phyloP scores from a whole-genome alignment of 2,888 invertebrate genomes.

The Clusia tigrina region DNA sequence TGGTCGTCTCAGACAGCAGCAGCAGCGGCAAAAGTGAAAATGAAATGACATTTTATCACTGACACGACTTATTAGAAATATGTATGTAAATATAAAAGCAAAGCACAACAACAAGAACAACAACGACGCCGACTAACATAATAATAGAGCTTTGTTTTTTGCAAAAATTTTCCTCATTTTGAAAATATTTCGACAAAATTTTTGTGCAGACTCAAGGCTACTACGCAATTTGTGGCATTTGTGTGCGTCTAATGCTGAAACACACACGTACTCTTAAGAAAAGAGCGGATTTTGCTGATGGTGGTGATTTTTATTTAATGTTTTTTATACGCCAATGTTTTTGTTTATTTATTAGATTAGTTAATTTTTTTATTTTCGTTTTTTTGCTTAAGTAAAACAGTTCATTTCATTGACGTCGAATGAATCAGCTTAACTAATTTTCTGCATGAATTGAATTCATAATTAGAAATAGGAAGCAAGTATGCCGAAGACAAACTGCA shows the following conservation, averaged over 20 bases:
- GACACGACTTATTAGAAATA: neutral
- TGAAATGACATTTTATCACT: neutral
- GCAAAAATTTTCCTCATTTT: no score
- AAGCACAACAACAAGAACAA: no score
- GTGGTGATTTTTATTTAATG: no score
- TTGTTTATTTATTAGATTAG: neutral
- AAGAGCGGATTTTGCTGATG: no score
- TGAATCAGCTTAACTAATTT: constrained; percentile 46
- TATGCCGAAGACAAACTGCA: neutral
- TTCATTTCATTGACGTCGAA: neutral
- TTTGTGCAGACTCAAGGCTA: no score
- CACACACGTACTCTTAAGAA: neutral
- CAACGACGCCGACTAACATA: no score
- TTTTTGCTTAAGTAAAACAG: neutral
- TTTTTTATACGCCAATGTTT: no score
- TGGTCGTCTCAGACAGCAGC: neutral
- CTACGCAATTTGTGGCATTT: neutral
- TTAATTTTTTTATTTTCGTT: neutral
- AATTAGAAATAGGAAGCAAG: constrained; percentile 43
- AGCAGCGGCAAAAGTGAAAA: neutral
- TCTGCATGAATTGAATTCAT: constrained; percentile 57
- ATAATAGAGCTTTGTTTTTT: no score
- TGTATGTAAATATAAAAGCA: neutral
- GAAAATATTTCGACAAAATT: no score
- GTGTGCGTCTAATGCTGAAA: neutral